Evolutionary conservation across 2,888 invertebrate species (phyloP).

Genomic region (Empis stercorea): DNA sequence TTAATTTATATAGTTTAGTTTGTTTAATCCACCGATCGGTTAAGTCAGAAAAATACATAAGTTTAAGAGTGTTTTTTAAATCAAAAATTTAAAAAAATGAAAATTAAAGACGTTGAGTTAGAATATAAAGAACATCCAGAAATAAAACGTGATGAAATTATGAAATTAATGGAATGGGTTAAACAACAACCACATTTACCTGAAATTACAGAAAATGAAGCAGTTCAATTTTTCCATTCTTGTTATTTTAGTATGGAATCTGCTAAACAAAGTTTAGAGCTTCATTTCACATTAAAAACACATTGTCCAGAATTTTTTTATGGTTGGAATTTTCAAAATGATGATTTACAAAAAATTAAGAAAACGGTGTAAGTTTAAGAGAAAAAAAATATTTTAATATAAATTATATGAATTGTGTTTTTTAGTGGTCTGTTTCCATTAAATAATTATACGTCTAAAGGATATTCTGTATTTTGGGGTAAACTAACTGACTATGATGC

Average conservation of each 20-base stretch:
- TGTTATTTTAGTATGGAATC: constrained; percentile 54
- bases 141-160: constrained; percentile 47
- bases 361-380: no score
- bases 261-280: constrained; percentile 55
- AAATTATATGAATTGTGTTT: constrained; percentile 1
- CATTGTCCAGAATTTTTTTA: constrained; percentile 52
- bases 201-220: constrained; percentile 43
- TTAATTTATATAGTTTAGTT: no score
- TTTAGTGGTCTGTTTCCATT: constrained; percentile 38
- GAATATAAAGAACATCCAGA: constrained; percentile 47
- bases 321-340: constrained; percentile 41
- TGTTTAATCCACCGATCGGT: no score
- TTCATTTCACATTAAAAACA: constrained; percentile 50
- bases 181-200: constrained; percentile 56
- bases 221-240: constrained; percentile 54
- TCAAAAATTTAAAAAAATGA: no score
- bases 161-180: constrained; percentile 47
- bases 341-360: constrained; percentile 34
- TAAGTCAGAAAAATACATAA: no score
- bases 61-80: no score
- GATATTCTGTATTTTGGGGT: constrained; percentile 42
- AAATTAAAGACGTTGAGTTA: no score
- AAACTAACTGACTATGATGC: constrained; percentile 45
- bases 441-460: constrained; percentile 40
- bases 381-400: no score